Base-by-base conservation (phyloP, 2,113 vertebrate genomes). In the Phyllopteryx taeniolatus region DNA sequence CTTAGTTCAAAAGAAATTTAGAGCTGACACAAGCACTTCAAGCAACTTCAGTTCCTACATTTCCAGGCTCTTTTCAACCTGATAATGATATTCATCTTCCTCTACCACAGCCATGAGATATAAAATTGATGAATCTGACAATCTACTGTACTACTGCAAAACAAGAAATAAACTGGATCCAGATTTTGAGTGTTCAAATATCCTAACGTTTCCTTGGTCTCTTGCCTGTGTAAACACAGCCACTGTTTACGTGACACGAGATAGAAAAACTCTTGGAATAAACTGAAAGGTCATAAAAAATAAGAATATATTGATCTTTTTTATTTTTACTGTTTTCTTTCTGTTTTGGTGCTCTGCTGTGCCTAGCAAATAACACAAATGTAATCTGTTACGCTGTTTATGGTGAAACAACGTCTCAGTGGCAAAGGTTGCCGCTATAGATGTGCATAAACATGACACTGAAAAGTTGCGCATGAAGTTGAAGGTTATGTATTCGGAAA, bases 251-350 rank as follows among this genome's bases (percentile, higher is more conserved):
- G 13, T 84, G 73, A 77, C 69, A 66, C 51, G 60, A 68, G 6
- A n/a, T 70, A 20, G 62, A 68, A 11, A 66, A 8, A 61, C 73
- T 81, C 71, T 70, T 65, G 31, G 82, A 83, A 87, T 64, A 73
- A 80, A 72, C 22, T 60, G 75, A 81, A 76, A 68, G 42, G 62
- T 69, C 70, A 80, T 89, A 84, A 82, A 85, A 72, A 47, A 39
- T 14, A 74, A 60, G 0, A 64, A 42, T 56, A 53, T 67, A 63
- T 74, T 54, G 43, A 75, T 42, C 10, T 22, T 57, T 67, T 72
- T 64, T n/a, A 20, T 0, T 49, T 56, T 22, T 22, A 7, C 54
- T 39, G 31, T 2, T 14, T 47, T 8, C n/a, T 39, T 47, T 64
- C 57, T 67, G 5, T 35, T n/a, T 27, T 7, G 35, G 10, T 14